Conservation (phyloP, 2,888 invertebrate genomes). For the Monopis laevigella region DNA sequence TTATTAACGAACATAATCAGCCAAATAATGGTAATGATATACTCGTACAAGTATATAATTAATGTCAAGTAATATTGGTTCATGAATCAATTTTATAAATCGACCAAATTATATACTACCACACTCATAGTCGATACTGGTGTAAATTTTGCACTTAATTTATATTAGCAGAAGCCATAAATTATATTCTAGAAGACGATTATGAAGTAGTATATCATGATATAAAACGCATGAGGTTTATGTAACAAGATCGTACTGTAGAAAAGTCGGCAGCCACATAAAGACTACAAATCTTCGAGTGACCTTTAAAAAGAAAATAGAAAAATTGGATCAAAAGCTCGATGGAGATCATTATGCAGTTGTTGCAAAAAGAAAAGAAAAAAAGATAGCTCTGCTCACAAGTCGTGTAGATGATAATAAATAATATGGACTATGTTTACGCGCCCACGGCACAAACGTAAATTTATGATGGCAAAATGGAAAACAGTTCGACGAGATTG, state of each 20-base stretch:
- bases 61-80: too few species aligned
- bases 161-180: conserved; percentile 4
- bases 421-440: conserved; percentile 4
- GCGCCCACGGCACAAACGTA: not conserved
- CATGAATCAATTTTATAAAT: not conserved
- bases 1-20: too few species aligned
- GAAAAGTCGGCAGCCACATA: conserved; percentile 11
- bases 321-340: conserved; percentile 26
- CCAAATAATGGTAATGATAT: too few species aligned
- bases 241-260: conserved; percentile 9
- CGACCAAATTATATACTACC: conserved; percentile 2
- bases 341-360: conserved; percentile 27
- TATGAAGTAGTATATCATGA: conserved; percentile 5
- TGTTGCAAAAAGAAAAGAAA: conserved; percentile 19
- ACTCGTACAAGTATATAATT: too few species aligned
- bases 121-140: not conserved
- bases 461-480: not conserved
- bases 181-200: conserved; percentile 1
- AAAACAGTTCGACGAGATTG: too few species aligned
- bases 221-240: too few species aligned
- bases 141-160: conserved; percentile 4
- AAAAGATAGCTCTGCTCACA: conserved; percentile 7
- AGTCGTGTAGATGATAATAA: conserved; percentile 3
- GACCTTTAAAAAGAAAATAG: conserved; percentile 30
- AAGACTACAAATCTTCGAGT: conserved; percentile 18